phyloP scores from a whole-genome alignment of 2,113 vertebrate genomes.

The Urocitellus parryii region DNA sequence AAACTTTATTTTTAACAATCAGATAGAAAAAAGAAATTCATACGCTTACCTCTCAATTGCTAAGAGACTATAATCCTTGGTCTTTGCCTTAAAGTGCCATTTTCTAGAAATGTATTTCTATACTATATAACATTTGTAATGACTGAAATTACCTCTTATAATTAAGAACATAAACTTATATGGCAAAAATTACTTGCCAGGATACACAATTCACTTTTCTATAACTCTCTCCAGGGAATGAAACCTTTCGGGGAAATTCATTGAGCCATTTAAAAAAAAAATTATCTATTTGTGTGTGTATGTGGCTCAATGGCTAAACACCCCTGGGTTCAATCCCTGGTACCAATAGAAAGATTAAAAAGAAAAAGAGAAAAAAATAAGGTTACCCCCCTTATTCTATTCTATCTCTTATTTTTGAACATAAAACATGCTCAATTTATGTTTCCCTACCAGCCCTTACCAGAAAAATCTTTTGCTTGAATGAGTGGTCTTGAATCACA shows the following conservation, averaged over 20 bases:
- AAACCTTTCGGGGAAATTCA: neutral
- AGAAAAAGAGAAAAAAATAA: neutral
- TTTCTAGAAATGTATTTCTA: neutral
- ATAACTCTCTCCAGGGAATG: neutral
- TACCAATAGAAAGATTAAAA: too few relatives aligned
- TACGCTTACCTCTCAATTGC: neutral
- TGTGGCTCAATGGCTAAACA: neutral
- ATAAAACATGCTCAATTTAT: neutral
- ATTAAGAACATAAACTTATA: neutral
- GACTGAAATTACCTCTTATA: slow-evolving; percentile 2
- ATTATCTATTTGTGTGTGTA: neutral
- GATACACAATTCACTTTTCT: neutral
- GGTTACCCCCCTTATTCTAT: neutral
- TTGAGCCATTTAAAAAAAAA: neutral
- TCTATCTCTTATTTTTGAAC: neutral
- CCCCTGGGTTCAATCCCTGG: too few relatives aligned
- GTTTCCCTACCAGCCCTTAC: neutral
- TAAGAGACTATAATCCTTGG: neutral
- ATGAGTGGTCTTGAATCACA: neutral
- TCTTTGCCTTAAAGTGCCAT: neutral
- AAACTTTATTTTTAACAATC: slow-evolving; percentile 47
- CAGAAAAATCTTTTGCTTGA: neutral
- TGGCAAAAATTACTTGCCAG: neutral
- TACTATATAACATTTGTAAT: neutral
- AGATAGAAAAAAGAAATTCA: slow-evolving; percentile 49